phyloP scores from a whole-genome alignment of 1,140 invertebrate species.

The Drosophila ambigua region DNA sequence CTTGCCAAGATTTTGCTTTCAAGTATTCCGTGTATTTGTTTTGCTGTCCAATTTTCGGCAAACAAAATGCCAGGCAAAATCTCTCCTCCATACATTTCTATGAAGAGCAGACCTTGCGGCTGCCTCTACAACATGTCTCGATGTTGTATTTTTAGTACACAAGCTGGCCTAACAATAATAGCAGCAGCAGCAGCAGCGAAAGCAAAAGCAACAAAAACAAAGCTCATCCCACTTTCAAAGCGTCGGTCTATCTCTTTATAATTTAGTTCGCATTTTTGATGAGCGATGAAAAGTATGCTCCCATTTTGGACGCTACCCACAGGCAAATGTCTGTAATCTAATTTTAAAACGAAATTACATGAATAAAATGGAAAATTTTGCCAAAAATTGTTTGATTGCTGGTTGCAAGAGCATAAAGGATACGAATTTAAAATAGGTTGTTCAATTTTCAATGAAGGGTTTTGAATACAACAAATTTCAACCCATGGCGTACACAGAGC shows the following conservation, averaged over 20 bases:
- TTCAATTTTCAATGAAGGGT: neutral
- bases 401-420: conserved; percentile 50
- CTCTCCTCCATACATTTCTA: conserved; percentile 15
- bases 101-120: conserved; percentile 51
- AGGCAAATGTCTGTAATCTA: conserved; percentile 65
- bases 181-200: conserved; percentile 13
- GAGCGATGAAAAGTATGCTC: conserved; percentile 42
- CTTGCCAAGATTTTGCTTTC: conserved; percentile 66
- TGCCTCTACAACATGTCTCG: conserved; percentile 11
- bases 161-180: conserved; percentile 31
- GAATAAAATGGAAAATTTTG: conserved; percentile 44
- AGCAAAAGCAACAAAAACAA: conserved; percentile 12
- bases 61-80: conserved; percentile 62
- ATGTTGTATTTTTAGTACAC: conserved; percentile 50
- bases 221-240: conserved; percentile 3
- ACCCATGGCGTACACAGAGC: too few species aligned
- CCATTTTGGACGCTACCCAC: conserved; percentile 25
- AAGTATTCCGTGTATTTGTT: conserved; percentile 66
- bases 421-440: conserved; percentile 36
- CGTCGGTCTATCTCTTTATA: conserved; percentile 42
- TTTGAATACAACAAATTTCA: too few species aligned
- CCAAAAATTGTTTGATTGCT: conserved; percentile 56
- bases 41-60: conserved; percentile 65
- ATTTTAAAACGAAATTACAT: conserved; percentile 72
- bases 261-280: conserved; percentile 58